phyloP scores from a whole-genome alignment of 1,140 invertebrate genomes.

The Drosophila sulfurigaster region DNA sequence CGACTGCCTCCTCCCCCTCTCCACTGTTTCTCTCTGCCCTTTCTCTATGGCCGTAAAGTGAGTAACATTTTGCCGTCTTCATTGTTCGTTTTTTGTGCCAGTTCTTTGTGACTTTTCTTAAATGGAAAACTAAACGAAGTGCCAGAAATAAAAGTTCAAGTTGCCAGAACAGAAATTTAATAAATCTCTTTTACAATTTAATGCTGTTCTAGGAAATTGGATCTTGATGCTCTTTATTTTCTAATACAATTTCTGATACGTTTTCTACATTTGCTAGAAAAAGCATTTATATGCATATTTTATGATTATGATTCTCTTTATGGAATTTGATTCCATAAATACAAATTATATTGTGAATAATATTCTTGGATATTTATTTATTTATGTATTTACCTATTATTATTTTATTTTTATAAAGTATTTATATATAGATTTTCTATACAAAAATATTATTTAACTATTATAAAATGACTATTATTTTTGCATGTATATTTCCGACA shows the following conservation, averaged over 20 bases:
- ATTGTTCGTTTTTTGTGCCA: slow-evolving; percentile 63
- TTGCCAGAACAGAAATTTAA: slow-evolving; percentile 37
- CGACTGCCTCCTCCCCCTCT: background rate
- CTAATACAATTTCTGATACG: background rate
- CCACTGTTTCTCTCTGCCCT: background rate
- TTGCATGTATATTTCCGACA: too few species aligned
- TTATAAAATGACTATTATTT: too few species aligned
- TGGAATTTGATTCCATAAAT: too few species aligned
- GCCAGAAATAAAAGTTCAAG: slow-evolving; percentile 33
- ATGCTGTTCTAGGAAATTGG: slow-evolving; percentile 29
- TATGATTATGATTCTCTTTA: too few species aligned
- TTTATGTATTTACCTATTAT: too few species aligned
- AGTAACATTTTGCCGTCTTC: slow-evolving; percentile 63
- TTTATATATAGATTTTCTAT: too few species aligned
- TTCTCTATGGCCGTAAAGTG: slow-evolving; percentile 40
- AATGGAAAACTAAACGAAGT: slow-evolving; percentile 49
- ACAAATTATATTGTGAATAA: too few species aligned
- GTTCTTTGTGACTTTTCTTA: slow-evolving; percentile 45
- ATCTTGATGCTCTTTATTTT: background rate
- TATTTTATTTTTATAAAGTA: too few species aligned
- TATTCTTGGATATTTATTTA: too few species aligned
- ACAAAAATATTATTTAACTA: too few species aligned
- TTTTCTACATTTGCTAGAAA: background rate
- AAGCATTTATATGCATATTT: background rate
- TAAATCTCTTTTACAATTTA: slow-evolving; percentile 21